Evolutionary conservation across 2,797 vertebrate genomes (phyloP).

Genomic region (Phaenicophaeus curvirostris): DNA sequence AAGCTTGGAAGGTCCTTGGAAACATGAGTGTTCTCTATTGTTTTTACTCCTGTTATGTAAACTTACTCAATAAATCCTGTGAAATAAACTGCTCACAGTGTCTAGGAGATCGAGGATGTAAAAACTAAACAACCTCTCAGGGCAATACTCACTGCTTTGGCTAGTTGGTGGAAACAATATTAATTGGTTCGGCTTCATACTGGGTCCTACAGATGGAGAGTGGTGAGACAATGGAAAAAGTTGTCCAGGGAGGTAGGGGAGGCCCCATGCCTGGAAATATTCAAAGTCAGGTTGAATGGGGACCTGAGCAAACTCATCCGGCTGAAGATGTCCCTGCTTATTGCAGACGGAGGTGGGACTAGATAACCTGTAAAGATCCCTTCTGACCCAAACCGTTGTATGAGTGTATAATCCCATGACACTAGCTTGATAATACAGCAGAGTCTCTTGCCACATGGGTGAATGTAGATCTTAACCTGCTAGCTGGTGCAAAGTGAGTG

Average conservation of each 20-base stretch:
- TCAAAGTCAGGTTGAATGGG: no score
- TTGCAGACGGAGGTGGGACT: no score
- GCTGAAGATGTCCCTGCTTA: no score
- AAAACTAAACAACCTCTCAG: not conserved
- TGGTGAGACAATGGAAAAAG: no score
- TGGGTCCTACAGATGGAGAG: accelerated
- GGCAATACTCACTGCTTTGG: not conserved
- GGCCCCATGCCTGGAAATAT: no score
- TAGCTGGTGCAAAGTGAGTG: not conserved
- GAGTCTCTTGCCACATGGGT: not conserved
- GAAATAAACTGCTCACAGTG: not conserved
- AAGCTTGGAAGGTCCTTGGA: not conserved
- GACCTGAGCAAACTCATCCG: no score
- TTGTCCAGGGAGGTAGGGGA: no score
- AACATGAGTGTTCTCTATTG: not conserved
- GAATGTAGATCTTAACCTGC: not conserved
- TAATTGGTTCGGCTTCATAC: not conserved
- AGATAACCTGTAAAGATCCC: no score
- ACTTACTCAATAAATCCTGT: not conserved
- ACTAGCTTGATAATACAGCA: accelerated
- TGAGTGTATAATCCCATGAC: not conserved
- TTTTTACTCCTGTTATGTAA: not conserved
- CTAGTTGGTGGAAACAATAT: not conserved
- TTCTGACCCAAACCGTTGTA: no score
- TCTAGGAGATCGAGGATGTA: not conserved